A percentile compares a stretch with the other conserved stretches of the same genome.
Evolutionary conservation across 2,797 vertebrate genomes (phyloP).

Genomic region (Tiaroga cobitis): DNA sequence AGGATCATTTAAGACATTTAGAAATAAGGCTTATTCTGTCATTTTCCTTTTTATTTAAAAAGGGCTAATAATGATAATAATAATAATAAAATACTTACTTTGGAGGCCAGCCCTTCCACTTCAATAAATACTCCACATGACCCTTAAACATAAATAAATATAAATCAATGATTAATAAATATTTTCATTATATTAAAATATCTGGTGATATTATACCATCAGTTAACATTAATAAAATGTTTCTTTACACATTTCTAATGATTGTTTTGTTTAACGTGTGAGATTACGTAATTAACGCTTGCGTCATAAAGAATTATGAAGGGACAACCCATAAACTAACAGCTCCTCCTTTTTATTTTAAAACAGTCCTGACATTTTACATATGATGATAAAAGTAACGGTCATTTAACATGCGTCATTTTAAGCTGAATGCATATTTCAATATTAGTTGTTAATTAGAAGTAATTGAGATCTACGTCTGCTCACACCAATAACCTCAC

Average conservation of each 20-base stretch:
- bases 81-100: conserved; percentile 84
- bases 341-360: conserved; percentile 10
- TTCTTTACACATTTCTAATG: conserved; percentile 31
- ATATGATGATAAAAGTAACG: background rate
- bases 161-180: background rate
- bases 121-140: conserved; percentile 96
- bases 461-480: background rate
- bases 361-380: background rate
- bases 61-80: background rate
- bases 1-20: background rate
- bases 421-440: background rate
- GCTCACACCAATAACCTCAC: background rate
- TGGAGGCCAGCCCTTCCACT: conserved; percentile 99
- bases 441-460: background rate
- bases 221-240: background rate
- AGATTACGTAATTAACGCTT: conserved; percentile 66
- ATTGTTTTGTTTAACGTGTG: conserved; percentile 50
- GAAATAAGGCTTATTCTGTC: background rate
- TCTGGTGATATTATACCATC: background rate
- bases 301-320: conserved; percentile 27
- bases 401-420: background rate
- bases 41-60: background rate
- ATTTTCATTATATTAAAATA: background rate
- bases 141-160: conserved; percentile 78
- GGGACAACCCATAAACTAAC: conserved; percentile 24